phyloP scores from a whole-genome alignment of 2,797 vertebrate species.

The Sarcophilus harrisii region DNA sequence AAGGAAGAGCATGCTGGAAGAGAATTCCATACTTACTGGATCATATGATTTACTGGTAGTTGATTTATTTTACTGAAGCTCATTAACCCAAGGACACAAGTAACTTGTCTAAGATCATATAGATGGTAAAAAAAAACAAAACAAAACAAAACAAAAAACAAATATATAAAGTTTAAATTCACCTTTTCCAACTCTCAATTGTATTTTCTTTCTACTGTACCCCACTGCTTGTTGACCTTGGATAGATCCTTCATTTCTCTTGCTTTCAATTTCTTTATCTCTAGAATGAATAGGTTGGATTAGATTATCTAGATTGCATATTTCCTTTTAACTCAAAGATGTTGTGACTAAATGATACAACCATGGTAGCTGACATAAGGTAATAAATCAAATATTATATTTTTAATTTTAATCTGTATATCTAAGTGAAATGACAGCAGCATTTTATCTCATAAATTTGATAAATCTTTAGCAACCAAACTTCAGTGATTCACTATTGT shows the following conservation, averaged over 20 bases:
- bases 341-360: neutral
- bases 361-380: neutral
- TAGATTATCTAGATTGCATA: neutral
- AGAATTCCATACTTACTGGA: too few species aligned
- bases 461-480: neutral
- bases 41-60: too few species aligned
- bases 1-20: too few species aligned
- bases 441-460: conserved; percentile 66
- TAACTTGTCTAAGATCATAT: neutral
- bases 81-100: too few species aligned
- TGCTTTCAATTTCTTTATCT: neutral
- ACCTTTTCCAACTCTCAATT: neutral
- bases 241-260: neutral
- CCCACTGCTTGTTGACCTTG: neutral
- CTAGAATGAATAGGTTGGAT: neutral
- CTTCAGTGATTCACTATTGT: neutral
- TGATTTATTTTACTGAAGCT: too few species aligned
- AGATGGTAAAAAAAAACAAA: neutral
- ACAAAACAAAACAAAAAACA: too few species aligned
- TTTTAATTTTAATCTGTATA: conserved; percentile 67
- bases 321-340: neutral
- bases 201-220: neutral
- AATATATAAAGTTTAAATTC: neutral
- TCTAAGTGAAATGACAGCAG: conserved; percentile 57
- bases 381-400: neutral